Conservation (phyloP, 1,140 invertebrate genomes). For the Holotrichia oblita region DNA sequence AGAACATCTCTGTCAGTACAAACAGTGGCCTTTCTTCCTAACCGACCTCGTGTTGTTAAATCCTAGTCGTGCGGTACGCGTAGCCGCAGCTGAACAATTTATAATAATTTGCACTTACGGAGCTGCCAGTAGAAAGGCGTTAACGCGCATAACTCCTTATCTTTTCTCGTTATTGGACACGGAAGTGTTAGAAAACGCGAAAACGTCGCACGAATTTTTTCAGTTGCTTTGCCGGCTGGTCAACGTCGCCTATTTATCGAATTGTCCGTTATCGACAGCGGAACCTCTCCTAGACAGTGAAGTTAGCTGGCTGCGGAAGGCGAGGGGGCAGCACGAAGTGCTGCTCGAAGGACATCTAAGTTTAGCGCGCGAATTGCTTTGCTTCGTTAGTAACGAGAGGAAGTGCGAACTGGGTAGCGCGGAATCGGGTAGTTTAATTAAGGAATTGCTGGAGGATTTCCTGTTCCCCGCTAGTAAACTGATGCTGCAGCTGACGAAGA, state of each 20-base stretch:
- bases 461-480: slow-evolving; percentile 94
- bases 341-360: slow-evolving; percentile 80
- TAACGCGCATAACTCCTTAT: slow-evolving; percentile 79
- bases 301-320: slow-evolving; percentile 82
- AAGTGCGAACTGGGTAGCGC: slow-evolving; percentile 85
- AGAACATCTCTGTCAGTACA: slow-evolving; percentile 76
- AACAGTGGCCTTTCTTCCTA: slow-evolving; percentile 90
- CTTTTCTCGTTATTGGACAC: slow-evolving; percentile 81
- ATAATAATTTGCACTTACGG: slow-evolving; percentile 79
- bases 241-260: slow-evolving; percentile 76
- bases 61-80: slow-evolving; percentile 74
- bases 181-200: slow-evolving; percentile 78
- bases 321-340: slow-evolving; percentile 61
- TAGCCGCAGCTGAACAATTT: slow-evolving; percentile 84
- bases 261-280: slow-evolving; percentile 73
- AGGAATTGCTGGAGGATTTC: slow-evolving; percentile 94
- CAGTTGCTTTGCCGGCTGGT: slow-evolving; percentile 79
- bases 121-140: slow-evolving; percentile 67
- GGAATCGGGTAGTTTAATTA: slow-evolving; percentile 62
- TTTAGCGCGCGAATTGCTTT: slow-evolving; percentile 88
- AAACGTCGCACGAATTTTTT: slow-evolving; percentile 85
- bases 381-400: slow-evolving; percentile 82
- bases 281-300: slow-evolving; percentile 79
- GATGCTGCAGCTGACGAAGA: slow-evolving; percentile 81
- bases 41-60: slow-evolving; percentile 89